phyloP scores from a whole-genome alignment of 37 sponge, comb jelly and placozoan species.

The Aphrocallistes beatrix region DNA sequence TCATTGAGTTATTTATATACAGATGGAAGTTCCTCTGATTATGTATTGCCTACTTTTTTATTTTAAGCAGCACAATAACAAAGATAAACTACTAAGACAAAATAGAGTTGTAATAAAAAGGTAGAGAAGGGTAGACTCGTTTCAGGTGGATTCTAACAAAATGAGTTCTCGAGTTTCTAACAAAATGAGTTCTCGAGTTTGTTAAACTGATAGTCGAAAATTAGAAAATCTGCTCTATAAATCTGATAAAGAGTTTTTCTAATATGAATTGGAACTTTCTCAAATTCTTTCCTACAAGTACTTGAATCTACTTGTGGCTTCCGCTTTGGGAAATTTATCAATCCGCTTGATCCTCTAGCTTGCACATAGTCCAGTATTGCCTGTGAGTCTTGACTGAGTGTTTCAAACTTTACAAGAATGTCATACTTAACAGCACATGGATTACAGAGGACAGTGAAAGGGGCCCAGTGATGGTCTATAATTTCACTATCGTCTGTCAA shows the following conservation, averaged over 20 bases:
- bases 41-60: too few species aligned
- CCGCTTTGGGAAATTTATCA: background rate
- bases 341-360: background rate
- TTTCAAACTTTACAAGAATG: background rate
- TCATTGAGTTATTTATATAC: too few species aligned
- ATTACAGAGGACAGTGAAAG: background rate
- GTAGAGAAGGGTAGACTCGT: too few species aligned
- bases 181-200: too few species aligned
- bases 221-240: background rate
- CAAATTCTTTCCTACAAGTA: background rate
- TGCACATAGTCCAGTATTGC: background rate
- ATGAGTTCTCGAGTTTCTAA: too few species aligned
- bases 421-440: background rate
- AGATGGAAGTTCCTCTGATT: too few species aligned
- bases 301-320: background rate
- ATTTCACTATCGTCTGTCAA: background rate
- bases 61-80: too few species aligned
- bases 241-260: background rate
- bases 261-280: background rate
- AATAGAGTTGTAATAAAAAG: too few species aligned
- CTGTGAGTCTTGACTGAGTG: background rate
- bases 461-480: background rate
- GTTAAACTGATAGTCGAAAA: background rate
- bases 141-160: too few species aligned
- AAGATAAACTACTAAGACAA: too few species aligned